Percentiles rank a stretch among this genome's conserved stretches.
Evolutionary conservation across 2,113 vertebrate species (phyloP).

Genomic region (Phainopepla nitens): DNA sequence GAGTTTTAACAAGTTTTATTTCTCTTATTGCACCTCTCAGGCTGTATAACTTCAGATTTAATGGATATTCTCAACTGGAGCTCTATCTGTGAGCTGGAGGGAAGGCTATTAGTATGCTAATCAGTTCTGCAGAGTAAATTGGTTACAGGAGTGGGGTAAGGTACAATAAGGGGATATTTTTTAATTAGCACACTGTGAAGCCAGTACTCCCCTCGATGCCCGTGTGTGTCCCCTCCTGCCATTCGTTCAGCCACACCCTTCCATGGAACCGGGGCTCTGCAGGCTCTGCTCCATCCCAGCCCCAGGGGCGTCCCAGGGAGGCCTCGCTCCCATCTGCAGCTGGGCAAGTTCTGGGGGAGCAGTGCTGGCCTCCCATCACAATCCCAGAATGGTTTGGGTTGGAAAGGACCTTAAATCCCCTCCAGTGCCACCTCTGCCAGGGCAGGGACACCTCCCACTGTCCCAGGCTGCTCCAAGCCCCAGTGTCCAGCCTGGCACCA

Average conservation of each 20-base stretch:
- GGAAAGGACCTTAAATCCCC: fast-evolving
- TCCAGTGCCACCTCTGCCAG: fast-evolving
- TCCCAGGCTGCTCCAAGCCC: not conserved
- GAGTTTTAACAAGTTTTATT: constrained; percentile 21
- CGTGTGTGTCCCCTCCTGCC: not conserved
- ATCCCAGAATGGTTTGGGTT: not conserved
- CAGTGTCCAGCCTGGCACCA: fast-evolving
- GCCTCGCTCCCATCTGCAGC: not conserved
- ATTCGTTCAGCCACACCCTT: not conserved
- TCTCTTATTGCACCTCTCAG: not conserved
- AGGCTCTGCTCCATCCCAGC: not conserved
- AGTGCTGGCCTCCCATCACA: not conserved
- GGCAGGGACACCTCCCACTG: not conserved
- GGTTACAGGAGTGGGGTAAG: constrained; percentile 38
- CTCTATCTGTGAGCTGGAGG: constrained; percentile 33
- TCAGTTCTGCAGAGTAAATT: constrained; percentile 58
- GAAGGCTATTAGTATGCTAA: constrained; percentile 66
- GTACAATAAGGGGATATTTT: constrained; percentile 39
- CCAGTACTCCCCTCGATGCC: not conserved
- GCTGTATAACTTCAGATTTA: constrained; percentile 37
- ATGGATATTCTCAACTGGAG: constrained; percentile 64
- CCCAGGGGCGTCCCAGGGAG: not conserved
- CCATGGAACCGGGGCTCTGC: not conserved
- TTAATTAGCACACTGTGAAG: constrained; percentile 49
- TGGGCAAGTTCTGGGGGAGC: fast-evolving